Percentiles rank a stretch among this genome's conserved stretches.
Conservation (phyloP, 2,113 vertebrate species). For the Mormyrus lacerda region DNA sequence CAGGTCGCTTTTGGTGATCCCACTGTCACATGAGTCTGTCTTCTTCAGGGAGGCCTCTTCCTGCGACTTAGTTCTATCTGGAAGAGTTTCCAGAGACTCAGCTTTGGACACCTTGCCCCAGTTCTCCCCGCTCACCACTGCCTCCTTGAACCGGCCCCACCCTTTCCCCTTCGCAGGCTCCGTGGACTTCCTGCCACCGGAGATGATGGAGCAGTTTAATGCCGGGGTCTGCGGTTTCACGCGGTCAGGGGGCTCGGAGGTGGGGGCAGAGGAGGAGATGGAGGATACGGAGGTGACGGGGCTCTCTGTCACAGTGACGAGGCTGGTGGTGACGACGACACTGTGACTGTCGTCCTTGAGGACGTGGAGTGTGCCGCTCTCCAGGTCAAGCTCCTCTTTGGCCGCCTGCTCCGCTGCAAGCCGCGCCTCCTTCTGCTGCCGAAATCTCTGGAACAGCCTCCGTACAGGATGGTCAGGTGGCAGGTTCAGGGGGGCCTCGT, state of each 20-base stretch:
- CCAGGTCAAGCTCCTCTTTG: conserved; percentile 67
- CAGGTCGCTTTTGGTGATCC: conserved; percentile 96
- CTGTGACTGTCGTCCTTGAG: conserved; percentile 55
- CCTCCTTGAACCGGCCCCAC: conserved; percentile 89
- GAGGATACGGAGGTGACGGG: conserved; percentile 73
- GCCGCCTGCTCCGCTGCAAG: conserved; percentile 61
- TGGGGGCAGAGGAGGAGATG: conserved; percentile 42
- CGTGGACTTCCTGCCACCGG: conserved; percentile 48
- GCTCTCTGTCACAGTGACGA: conserved; percentile 87
- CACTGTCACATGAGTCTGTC: conserved; percentile 95
- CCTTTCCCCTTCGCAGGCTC: conserved; percentile 74
- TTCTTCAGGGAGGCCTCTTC: conserved; percentile 83
- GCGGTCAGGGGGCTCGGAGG: conserved; percentile 54
- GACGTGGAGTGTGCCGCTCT: conserved; percentile 66
- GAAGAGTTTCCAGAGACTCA: conserved; percentile 94
- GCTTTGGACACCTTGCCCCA: conserved; percentile 94
- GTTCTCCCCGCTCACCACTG: conserved; percentile 69
- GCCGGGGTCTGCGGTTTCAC: conserved; percentile 73
- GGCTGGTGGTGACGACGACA: conserved; percentile 71
- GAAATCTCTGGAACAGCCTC: conserved; percentile 89
- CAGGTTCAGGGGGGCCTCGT: conserved; percentile 86
- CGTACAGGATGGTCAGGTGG: conserved; percentile 91
- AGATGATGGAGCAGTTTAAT: conserved; percentile 28
- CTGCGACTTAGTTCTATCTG: conserved; percentile 74
- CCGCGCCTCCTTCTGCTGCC: conserved; percentile 92